A percentile compares a stretch with the other conserved stretches of the same genome.
Conservation (phyloP, 2,797 vertebrate species). For the Nasua narica region DNA sequence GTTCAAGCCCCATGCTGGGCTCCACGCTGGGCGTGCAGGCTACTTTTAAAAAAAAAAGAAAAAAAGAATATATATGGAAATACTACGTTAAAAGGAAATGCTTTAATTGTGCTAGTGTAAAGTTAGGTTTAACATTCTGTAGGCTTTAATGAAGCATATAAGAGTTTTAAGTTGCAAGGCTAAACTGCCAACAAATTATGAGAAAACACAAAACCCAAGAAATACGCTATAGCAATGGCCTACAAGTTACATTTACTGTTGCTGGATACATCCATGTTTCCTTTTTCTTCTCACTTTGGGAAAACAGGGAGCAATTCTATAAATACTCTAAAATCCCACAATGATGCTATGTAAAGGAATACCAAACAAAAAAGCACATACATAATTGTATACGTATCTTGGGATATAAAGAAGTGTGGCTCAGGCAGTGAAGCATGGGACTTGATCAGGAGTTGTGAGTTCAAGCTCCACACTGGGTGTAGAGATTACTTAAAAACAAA, state of each 20-base stretch:
- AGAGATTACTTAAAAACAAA: neutral
- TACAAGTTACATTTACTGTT: neutral
- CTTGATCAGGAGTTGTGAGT: neutral
- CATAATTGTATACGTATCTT: neutral
- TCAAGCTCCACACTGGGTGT: neutral
- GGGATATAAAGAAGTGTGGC: neutral
- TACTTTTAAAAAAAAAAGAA: neutral
- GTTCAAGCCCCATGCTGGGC: neutral
- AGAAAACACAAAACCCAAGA: conserved; percentile 3
- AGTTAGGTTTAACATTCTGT: neutral
- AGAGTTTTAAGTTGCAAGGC: neutral
- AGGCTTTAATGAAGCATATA: neutral
- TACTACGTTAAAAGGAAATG: neutral
- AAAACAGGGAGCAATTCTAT: neutral
- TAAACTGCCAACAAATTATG: neutral
- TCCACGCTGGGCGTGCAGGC: neutral
- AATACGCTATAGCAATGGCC: neutral
- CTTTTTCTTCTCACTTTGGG: neutral
- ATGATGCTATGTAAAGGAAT: neutral
- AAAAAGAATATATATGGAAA: neutral
- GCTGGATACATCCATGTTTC: neutral
- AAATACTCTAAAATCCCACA: neutral
- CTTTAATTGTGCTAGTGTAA: neutral
- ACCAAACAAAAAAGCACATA: neutral
- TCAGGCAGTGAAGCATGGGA: neutral